Evolutionary conservation across 2,888 invertebrate species (phyloP).

Genomic region (Crepidodera aurea): DNA sequence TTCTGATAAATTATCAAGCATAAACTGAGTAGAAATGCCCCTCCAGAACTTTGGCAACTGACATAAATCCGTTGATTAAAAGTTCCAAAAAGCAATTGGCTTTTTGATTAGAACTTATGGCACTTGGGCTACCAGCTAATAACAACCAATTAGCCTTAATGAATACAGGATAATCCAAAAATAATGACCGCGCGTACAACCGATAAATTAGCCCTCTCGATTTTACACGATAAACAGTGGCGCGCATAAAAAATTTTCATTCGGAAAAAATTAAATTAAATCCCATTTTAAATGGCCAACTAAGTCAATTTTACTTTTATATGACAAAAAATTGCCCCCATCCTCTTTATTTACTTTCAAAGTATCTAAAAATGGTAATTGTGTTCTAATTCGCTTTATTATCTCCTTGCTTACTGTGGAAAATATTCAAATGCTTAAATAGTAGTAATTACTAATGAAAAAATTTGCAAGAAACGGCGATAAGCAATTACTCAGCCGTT

Average conservation of each 20-base stretch:
- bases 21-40: not conserved
- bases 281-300: too few species aligned
- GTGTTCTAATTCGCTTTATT: too few species aligned
- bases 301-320: too few species aligned
- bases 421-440: too few species aligned
- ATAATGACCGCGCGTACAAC: constrained; percentile 49
- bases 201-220: constrained; percentile 47
- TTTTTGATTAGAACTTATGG: constrained; percentile 39
- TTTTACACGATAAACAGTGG: constrained; percentile 26
- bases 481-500: too few species aligned
- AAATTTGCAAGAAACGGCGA: too few species aligned
- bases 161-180: constrained; percentile 48
- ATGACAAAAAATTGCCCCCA: too few species aligned
- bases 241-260: constrained; percentile 1
- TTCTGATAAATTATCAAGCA: not conserved
- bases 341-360: too few species aligned
- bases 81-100: constrained; percentile 27
- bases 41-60: constrained; percentile 3
- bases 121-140: constrained; percentile 38
- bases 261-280: too few species aligned
- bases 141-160: constrained; percentile 42
- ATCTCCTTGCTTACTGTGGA: too few species aligned
- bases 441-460: too few species aligned
- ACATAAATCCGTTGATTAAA: constrained; percentile 30
- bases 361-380: too few species aligned